These are phyloP conservation scores for Rhodophaea formosa DNA, from an alignment of 2,888 invertebrate species.

Conservation along the genomic window DNA sequence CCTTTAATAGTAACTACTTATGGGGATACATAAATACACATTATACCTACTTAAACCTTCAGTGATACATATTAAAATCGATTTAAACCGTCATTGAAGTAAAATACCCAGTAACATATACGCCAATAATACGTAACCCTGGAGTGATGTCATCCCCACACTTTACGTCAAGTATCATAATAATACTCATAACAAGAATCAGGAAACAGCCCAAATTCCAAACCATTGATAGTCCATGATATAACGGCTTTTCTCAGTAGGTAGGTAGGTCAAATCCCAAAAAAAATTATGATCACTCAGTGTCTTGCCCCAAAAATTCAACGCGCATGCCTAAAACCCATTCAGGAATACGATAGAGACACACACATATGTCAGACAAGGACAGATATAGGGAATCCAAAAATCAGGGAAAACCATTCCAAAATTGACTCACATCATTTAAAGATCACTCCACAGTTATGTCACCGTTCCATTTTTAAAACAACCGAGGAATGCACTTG, in stretches of 20 bases:
- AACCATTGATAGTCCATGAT: conserved; percentile 1
- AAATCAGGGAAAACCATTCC: conserved; percentile 57
- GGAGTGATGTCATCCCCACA: neutral
- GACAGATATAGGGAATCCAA: conserved; percentile 44
- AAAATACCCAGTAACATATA: neutral
- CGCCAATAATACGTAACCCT: neutral
- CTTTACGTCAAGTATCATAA: neutral
- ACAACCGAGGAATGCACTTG: conserved; percentile 18
- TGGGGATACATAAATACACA: no score
- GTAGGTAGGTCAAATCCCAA: conserved; percentile 14
- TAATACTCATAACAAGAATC: conserved; percentile 23
- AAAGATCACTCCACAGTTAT: conserved; percentile 36
- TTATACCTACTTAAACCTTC: no score
- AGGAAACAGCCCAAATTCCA: neutral
- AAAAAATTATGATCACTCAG: conserved; percentile 7
- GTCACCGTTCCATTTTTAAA: conserved; percentile 37
- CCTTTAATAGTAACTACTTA: no score
- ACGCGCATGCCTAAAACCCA: conserved; percentile 68
- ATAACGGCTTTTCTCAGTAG: conserved; percentile 8
- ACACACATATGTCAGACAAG: conserved; percentile 37
- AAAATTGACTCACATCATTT: conserved; percentile 37
- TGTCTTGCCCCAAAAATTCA: conserved; percentile 34
- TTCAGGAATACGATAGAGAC: conserved; percentile 62
- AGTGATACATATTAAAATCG: neutral
- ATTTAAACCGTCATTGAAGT: neutral